Base-by-base conservation (phyloP, 1,140 invertebrate genomes). In the Anoplolepis gracilipes region DNA sequence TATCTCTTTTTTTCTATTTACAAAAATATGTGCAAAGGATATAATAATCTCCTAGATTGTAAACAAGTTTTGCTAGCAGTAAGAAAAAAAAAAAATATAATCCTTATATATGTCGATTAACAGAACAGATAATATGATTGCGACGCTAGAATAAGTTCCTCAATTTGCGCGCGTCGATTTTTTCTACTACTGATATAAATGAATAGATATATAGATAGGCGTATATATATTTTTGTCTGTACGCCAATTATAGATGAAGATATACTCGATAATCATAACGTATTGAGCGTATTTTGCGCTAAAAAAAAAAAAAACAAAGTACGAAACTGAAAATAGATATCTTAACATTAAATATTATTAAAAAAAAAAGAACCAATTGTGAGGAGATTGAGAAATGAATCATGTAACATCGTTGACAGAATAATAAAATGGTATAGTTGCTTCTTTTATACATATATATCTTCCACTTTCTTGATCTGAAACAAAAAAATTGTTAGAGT, bases 401-500 rank as follows among this genome's bases (percentile, higher is more conserved):
- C 90, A 84, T 92, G 90, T 88, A 82, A 85, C 30, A 55, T 84
- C 78, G 90, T 88, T 87, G 79, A 90, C 59, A 87, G 42, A 85
- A 86, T 88, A 90, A 89, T 92, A 90, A 90, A 89, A 46, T 85
- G 39, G 85, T 69, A 61, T 61, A 10, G 8, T 82, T 77, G 84
- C 87, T 87, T 85, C 84, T 86, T 85, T 85, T 84, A 28, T 49
- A 61, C 0, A 16, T 69, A 16, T 22, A 4, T 33, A n/a, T 59
- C 49, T 87, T 70, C 16, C 13, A 1, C 19, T 49, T 33, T 49
- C 19, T 46, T 1, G 10, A 19, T 22, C 49, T 49, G 7, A 22
- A 46, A 57, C 8, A 28, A n/a, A 81, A 33, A 19, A 64, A 64
- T 39, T 65, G n/a, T 25, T 16, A 22, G 13, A 36, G 30, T 53